Conservation (phyloP, 2,113 vertebrate species). For the Corydoras sp. region DNA sequence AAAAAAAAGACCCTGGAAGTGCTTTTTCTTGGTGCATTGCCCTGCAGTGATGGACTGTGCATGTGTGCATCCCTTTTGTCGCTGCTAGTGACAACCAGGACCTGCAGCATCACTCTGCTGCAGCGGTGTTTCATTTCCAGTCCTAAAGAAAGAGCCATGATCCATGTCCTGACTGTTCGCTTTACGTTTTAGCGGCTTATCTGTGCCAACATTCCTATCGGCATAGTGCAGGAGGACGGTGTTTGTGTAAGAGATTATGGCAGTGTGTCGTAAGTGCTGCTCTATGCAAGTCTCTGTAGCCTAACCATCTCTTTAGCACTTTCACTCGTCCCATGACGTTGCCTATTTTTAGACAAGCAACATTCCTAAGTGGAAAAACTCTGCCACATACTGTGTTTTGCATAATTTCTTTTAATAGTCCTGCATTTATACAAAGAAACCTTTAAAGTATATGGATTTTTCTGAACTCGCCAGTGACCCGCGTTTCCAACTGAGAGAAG, state of each 20-base stretch:
- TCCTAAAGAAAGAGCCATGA: background rate
- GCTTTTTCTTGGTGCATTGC: conserved; percentile 19
- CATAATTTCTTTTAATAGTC: too few species aligned
- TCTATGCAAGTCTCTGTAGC: background rate
- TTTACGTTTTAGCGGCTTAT: background rate
- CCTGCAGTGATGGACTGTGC: background rate
- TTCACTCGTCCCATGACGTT: conserved; percentile 2
- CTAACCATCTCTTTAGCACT: conserved; percentile 21
- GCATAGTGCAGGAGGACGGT: background rate
- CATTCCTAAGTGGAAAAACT: too few species aligned
- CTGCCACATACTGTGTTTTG: too few species aligned
- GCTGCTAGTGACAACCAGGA: conserved; percentile 1
- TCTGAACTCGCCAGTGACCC: too few species aligned
- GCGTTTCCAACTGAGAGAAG: too few species aligned
- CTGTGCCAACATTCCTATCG: background rate
- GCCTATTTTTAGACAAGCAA: conserved; percentile 22
- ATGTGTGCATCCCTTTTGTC: background rate
- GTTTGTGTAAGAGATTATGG: conserved; percentile 3
- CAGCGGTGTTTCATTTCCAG: background rate
- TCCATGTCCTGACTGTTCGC: background rate
- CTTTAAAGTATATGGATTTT: too few species aligned
- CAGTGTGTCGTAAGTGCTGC: background rate
- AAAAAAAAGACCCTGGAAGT: background rate
- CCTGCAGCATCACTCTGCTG: conserved; percentile 13
- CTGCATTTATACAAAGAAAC: too few species aligned